phyloP scores from a whole-genome alignment of 2,888 invertebrate species.

The Thereva nobilitata region DNA sequence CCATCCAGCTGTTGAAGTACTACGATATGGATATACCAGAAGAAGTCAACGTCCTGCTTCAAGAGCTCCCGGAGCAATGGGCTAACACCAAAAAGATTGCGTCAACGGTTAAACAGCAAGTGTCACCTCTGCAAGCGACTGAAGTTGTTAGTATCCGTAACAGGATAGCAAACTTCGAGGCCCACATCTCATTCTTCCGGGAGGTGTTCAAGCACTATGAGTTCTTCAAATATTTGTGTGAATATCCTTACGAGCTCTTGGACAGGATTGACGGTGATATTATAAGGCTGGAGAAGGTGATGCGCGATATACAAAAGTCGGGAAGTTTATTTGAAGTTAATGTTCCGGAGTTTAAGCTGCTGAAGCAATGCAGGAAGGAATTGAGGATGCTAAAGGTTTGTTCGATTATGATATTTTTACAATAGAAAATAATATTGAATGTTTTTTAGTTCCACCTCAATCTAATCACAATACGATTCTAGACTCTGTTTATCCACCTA shows the following conservation, averaged over 20 bases:
- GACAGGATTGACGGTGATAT: slow-evolving; percentile 81
- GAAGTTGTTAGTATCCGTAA: slow-evolving; percentile 91
- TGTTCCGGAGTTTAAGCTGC: slow-evolving; percentile 90
- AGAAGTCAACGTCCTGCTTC: slow-evolving; percentile 86
- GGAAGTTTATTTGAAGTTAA: slow-evolving; percentile 94
- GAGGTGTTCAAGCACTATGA: slow-evolving; percentile 83
- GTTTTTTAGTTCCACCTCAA: not conserved
- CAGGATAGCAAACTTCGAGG: slow-evolving; percentile 83
- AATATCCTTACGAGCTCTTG: slow-evolving; percentile 73
- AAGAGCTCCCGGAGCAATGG: slow-evolving; percentile 97
- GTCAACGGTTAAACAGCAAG: slow-evolving; percentile 87
- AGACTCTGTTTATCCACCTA: not conserved
- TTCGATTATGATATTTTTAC: not conserved
- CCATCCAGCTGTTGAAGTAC: slow-evolving; percentile 87
- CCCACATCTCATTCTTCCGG: slow-evolving; percentile 79
- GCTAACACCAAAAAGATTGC: slow-evolving; percentile 91
- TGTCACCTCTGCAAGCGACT: slow-evolving; percentile 91
- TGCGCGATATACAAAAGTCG: slow-evolving; percentile 83
- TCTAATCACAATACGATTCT: slow-evolving; percentile 9
- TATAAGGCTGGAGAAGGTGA: slow-evolving; percentile 78
- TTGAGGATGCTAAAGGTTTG: slow-evolving; percentile 80
- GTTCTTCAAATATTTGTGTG: slow-evolving; percentile 76
- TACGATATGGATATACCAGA: slow-evolving; percentile 97
- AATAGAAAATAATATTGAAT: too few species aligned
- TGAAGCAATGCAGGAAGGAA: slow-evolving; percentile 91